phyloP scores from a whole-genome alignment of 2,888 invertebrate genomes.

The Andrena hattorfiana region DNA sequence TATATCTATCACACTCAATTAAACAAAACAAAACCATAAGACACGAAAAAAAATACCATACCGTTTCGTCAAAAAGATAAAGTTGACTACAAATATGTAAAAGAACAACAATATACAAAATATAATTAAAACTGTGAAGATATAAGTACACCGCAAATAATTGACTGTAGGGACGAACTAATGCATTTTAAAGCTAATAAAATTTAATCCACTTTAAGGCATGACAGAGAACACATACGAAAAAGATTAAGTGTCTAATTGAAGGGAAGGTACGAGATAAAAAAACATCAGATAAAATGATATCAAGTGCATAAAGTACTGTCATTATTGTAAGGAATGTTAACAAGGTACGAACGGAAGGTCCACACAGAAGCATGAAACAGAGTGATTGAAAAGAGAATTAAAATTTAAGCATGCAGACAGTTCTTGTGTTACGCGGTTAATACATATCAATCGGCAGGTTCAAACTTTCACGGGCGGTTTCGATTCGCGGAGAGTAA shows the following conservation, averaged over 20 bases:
- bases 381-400: background rate
- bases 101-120: background rate
- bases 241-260: background rate
- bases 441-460: background rate
- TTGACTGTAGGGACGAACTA: background rate
- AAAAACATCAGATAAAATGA: slow-evolving; percentile 28
- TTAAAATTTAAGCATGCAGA: background rate
- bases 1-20: too few relatives aligned
- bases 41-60: background rate
- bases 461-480: slow-evolving; percentile 35
- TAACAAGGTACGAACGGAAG: background rate
- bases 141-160: background rate
- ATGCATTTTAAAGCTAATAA: background rate
- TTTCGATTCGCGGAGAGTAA: background rate
- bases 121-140: background rate
- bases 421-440: background rate
- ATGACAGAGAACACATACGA: background rate
- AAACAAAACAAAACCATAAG: too few relatives aligned
- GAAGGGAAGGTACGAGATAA: background rate
- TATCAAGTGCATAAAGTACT: background rate
- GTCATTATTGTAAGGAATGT: background rate
- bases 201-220: background rate
- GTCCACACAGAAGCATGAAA: background rate
- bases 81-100: too few relatives aligned
- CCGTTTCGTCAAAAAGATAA: too few relatives aligned